phyloP scores from a whole-genome alignment of 2,888 invertebrate genomes.

The Eilema caniola region DNA sequence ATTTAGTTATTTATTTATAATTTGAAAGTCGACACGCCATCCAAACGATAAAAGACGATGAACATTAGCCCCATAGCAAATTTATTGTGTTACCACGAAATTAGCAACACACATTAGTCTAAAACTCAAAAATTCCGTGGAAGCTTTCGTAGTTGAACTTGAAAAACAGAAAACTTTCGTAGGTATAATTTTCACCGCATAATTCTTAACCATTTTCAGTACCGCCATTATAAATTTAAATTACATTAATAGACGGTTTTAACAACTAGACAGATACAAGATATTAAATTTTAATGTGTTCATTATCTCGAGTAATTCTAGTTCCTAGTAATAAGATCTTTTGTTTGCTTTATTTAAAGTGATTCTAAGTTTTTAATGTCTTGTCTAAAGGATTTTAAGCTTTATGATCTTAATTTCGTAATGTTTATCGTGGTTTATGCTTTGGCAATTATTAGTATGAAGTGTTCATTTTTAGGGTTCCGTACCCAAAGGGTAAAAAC shows the following conservation, averaged over 20 bases:
- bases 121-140: neutral
- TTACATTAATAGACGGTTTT: slow-evolving; percentile 26
- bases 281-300: slow-evolving; percentile 33
- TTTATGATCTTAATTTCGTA: neutral
- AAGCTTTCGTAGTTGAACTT: too few species aligned
- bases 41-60: too few species aligned
- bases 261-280: slow-evolving; percentile 9
- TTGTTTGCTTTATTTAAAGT: slow-evolving; percentile 23
- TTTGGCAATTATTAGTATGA: neutral
- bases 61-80: too few species aligned
- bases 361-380: neutral
- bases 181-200: neutral
- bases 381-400: neutral
- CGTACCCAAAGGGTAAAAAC: too few species aligned
- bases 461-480: too few species aligned
- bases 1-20: too few species aligned
- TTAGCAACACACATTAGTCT: neutral
- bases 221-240: slow-evolving; percentile 7
- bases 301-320: slow-evolving; percentile 26
- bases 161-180: neutral
- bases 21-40: too few species aligned
- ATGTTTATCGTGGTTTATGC: slow-evolving; percentile 4
- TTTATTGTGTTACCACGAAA: too few species aligned
- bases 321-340: slow-evolving; percentile 22
- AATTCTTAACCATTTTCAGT: slow-evolving; percentile 9